Evolutionary conservation across 2,888 invertebrate genomes (phyloP), one percentile per base, ranked within the genome.

Genomic region (Protonemura montana): DNA sequence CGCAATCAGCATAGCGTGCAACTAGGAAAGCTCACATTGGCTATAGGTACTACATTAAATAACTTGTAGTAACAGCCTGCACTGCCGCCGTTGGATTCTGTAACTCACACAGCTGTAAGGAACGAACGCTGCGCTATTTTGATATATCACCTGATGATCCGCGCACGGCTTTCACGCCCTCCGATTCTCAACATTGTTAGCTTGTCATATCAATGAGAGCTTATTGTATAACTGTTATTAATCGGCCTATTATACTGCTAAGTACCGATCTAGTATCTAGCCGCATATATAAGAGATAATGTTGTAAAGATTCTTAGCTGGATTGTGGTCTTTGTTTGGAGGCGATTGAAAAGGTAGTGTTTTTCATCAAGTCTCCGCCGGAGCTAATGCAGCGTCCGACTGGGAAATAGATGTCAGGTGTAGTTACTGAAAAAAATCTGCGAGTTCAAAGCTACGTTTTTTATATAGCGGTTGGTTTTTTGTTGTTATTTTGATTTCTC

Each of bases 191-290:
- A 59, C 59, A 59, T 59, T 59, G 59, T 59, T 59, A 59, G 59
- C 59, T 59, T 59, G 59, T 59, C 59, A 59, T 59, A 59, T 59
- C 59, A 59, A 59, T 59, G 59, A 59, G 59, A 59, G 59, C 59
- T 59, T 59, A 59, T 59, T 59, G 59, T 59, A 59, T 59, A 59
- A 59, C 59, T 59, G 59, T 59, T 59, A 59, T 59, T 59, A 59
- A 59, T 59, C 59, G 59, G 59, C 59, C 59, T 59, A 59, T 59
- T 59, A 59, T 59, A 59, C 59, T 59, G 59, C 59, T 59, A 59
- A 59, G 59, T 59, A 59, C 59, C 59, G 59, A 59, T 59, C 21
- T 59, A 21, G 16, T 59, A 59, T 59, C 59, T 59, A 21, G 3
- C 6, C 59, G 41, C 21, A 2, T 59, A 16, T 59, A 59, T 10